A percentile compares a stretch with the other conserved stretches of the same genome.
Evolutionary conservation across 2,113 vertebrate genomes (phyloP).

Genomic region (Neolamprologus brichardi): DNA sequence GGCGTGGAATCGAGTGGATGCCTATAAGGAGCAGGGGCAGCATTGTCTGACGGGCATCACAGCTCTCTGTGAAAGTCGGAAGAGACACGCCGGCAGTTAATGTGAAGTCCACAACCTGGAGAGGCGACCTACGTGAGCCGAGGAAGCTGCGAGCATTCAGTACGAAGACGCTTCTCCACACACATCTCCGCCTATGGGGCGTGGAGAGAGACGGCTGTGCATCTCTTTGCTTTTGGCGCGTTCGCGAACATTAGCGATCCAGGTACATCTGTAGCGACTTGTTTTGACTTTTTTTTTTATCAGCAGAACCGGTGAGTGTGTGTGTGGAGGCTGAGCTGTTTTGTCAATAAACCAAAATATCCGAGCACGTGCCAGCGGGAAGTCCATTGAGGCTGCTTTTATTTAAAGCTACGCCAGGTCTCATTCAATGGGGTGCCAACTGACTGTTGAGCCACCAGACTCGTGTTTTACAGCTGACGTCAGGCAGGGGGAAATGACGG

Average conservation of each 20-base stretch:
- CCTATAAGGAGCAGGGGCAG: conserved; percentile 4
- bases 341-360: neutral
- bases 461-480: neutral
- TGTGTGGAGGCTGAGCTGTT: neutral
- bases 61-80: neutral
- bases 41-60: neutral
- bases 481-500: neutral
- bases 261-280: neutral
- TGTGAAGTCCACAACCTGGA: neutral
- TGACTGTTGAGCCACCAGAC: neutral
- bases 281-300: neutral
- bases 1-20: conserved; percentile 17
- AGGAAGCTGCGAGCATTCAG: neutral
- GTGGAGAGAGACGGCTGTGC: neutral
- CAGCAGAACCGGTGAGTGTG: neutral
- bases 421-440: neutral
- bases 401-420: neutral
- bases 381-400: neutral
- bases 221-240: neutral
- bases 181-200: neutral
- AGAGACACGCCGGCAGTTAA: accelerated
- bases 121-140: neutral
- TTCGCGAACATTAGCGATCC: neutral
- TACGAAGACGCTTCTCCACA: neutral
- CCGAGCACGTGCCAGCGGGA: neutral